These are phyloP conservation scores for Rhopalosiphum maidis DNA, from an alignment of 1,140 invertebrate species.

Conservation along the genomic window DNA sequence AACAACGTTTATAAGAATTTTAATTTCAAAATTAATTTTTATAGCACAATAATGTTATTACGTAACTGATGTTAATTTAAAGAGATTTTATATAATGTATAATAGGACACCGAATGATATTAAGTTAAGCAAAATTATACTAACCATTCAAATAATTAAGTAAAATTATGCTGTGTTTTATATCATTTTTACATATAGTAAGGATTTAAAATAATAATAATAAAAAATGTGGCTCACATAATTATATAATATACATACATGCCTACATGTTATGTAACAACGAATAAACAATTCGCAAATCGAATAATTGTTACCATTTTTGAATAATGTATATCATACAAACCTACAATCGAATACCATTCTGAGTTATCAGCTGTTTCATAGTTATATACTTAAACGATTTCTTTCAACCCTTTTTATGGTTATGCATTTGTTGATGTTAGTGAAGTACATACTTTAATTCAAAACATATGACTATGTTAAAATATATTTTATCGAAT, in stretches of 20 bases:
- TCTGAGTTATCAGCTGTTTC: background rate
- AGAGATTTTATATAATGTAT: background rate
- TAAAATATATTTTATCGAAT: background rate
- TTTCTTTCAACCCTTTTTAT: background rate
- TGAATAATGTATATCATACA: background rate
- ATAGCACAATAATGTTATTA: background rate
- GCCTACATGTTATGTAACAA: background rate
- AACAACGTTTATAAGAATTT: background rate
- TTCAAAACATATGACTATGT: background rate
- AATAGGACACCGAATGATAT: background rate
- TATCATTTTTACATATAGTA: background rate
- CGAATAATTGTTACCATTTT: background rate
- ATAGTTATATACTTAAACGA: background rate
- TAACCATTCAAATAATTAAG: background rate
- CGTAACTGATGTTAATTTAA: background rate
- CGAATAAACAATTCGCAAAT: background rate
- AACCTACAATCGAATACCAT: background rate
- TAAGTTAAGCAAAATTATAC: too few relatives aligned
- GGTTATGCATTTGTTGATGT: conserved; percentile 10
- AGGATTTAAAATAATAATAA: background rate
- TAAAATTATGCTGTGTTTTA: background rate
- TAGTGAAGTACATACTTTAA: background rate
- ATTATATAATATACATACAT: background rate
- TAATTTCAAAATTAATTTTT: background rate
- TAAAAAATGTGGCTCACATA: background rate